Percentiles rank a stretch among this genome's conserved stretches.
phyloP scores from a whole-genome alignment of 2,888 invertebrate genomes.

The Spilosoma lubricipeda region DNA sequence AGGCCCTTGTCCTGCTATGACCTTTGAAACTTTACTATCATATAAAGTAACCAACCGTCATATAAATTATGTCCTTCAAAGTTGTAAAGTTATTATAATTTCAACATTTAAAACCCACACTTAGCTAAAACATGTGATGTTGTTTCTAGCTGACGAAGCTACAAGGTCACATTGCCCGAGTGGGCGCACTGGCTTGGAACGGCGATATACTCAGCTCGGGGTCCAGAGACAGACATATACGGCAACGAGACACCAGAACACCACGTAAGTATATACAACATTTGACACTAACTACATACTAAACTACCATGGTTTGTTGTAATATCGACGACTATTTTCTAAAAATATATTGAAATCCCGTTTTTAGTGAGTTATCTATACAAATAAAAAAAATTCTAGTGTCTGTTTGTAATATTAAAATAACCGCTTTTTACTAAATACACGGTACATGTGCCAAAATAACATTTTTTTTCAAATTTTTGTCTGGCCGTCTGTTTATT shows the following conservation, averaged over 20 bases:
- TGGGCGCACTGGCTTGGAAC: constrained; percentile 98
- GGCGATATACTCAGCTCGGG: constrained; percentile 98
- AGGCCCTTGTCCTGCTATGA: too few species aligned
- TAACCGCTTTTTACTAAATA: too few species aligned
- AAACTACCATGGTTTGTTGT: neutral
- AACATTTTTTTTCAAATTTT: too few species aligned
- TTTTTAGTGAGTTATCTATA: too few species aligned
- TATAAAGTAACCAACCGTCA: neutral
- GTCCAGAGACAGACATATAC: constrained; percentile 96
- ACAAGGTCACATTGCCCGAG: constrained; percentile 96
- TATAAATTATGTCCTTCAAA: neutral
- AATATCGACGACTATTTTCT: too few species aligned
- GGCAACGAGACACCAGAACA: constrained; percentile 97
- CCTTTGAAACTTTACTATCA: neutral
- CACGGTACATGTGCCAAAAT: too few species aligned
- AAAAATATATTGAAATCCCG: too few species aligned
- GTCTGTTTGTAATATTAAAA: too few species aligned
- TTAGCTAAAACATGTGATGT: neutral
- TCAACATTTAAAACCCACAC: neutral
- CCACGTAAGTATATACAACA: constrained; percentile 85
- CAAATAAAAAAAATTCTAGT: too few species aligned
- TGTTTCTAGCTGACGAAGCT: constrained; percentile 91
- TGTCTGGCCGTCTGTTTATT: too few species aligned
- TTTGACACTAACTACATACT: too few species aligned
- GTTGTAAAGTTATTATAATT: neutral